A percentile compares a stretch with the other conserved stretches of the same genome.
Evolutionary conservation across 2,888 invertebrate genomes (phyloP).

Genomic region (Cerastoderma edule): DNA sequence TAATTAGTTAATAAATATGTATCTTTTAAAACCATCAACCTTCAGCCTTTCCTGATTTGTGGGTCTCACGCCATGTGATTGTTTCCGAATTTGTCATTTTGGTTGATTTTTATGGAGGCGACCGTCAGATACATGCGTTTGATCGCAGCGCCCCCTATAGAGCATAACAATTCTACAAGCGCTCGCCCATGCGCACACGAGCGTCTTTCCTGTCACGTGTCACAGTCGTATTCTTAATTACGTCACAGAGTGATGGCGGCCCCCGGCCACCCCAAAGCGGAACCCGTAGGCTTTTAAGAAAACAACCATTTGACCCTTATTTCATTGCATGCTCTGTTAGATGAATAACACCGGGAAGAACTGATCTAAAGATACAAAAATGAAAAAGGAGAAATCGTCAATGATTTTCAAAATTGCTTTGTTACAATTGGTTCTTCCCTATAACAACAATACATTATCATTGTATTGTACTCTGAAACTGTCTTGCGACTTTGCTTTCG

Average conservation of each 20-base stretch:
- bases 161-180: conserved; percentile 6
- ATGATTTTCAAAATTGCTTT: too few species aligned
- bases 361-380: too few species aligned
- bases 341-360: too few species aligned
- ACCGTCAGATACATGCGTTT: background rate
- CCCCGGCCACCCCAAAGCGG: conserved; percentile 33
- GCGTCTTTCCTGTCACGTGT: conserved; percentile 22
- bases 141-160: background rate
- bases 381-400: too few species aligned
- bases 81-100: background rate
- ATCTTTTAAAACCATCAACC: conserved; percentile 18
- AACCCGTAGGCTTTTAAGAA: conserved; percentile 21
- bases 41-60: conserved; percentile 7
- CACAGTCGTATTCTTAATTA: conserved; percentile 22
- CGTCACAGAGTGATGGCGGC: conserved; percentile 22
- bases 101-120: conserved; percentile 12
- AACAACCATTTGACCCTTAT: too few species aligned
- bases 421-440: too few species aligned
- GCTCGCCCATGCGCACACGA: conserved; percentile 6
- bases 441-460: too few species aligned
- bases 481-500: too few species aligned
- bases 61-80: conserved; percentile 10
- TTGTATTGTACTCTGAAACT: too few species aligned
- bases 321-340: too few species aligned
- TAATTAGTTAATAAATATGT: conserved; percentile 33